Percentiles rank a stretch among this genome's conserved stretches.
Conservation (phyloP, 2,888 invertebrate species). For the Candidula unifasciata region DNA sequence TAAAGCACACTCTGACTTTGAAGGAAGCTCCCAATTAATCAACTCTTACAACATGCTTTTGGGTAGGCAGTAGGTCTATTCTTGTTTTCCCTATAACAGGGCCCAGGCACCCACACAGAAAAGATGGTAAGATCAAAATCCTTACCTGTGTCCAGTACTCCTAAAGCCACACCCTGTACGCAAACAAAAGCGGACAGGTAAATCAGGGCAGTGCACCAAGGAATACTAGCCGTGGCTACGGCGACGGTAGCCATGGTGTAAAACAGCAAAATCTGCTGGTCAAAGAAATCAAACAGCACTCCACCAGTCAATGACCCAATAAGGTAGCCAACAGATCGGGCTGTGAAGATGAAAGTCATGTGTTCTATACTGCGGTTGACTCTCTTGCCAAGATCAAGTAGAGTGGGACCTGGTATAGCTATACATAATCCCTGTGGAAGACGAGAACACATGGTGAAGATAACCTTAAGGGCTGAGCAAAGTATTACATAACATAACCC, state of each 20-base stretch:
- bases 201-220: slow-evolving; percentile 76
- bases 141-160: slow-evolving; percentile 75
- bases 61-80: too few species aligned
- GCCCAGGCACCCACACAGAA: too few species aligned
- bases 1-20: too few species aligned
- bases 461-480: background rate
- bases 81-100: too few species aligned
- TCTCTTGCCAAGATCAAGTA: slow-evolving; percentile 75
- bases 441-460: background rate
- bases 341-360: slow-evolving; percentile 77
- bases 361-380: slow-evolving; percentile 71
- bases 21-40: too few species aligned
- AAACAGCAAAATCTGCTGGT: slow-evolving; percentile 77
- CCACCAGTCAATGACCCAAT: slow-evolving; percentile 77
- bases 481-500: too few species aligned
- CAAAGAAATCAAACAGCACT: slow-evolving; percentile 73
- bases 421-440: slow-evolving; percentile 77
- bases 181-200: slow-evolving; percentile 74
- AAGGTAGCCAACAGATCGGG: slow-evolving; percentile 78
- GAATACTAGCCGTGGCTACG: slow-evolving; percentile 76
- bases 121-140: background rate
- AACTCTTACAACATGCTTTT: too few species aligned
- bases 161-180: slow-evolving; percentile 77
- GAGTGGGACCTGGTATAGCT: slow-evolving; percentile 78
- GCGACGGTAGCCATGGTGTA: slow-evolving; percentile 76